A percentile compares a stretch with the other conserved stretches of the same genome.
Conservation (phyloP, 2,888 invertebrate genomes). For the Acanthosoma haemorrhoidale region DNA sequence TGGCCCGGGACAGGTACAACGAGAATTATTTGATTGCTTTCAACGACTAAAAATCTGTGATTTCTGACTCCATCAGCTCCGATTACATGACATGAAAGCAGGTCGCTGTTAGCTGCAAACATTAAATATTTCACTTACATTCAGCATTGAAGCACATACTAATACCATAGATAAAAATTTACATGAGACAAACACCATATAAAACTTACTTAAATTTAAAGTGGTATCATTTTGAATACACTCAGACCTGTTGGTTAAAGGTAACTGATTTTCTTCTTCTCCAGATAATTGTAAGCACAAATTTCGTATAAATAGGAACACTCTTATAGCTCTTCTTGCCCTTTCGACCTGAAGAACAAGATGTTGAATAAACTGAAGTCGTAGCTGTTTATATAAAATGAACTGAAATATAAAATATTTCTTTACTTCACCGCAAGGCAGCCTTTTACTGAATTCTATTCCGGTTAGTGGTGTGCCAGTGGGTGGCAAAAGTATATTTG, state of each 20-base stretch:
- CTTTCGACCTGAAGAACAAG: conserved; percentile 63
- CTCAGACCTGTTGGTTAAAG: conserved; percentile 78
- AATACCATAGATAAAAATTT: neutral
- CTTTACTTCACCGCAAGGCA: conserved; percentile 90
- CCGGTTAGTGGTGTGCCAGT: conserved; percentile 94
- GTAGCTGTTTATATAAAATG: neutral
- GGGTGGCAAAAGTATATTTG: conserved; percentile 87
- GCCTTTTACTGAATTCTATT: conserved; percentile 84
- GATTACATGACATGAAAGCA: conserved; percentile 92
- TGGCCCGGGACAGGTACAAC: conserved; percentile 94
- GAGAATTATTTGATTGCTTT: conserved; percentile 87
- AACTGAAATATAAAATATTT: neutral
- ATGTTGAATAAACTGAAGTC: neutral
- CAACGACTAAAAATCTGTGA: conserved; percentile 92
- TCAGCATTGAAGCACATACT: conserved; percentile 13
- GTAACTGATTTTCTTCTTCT: conserved; percentile 79
- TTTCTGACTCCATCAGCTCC: conserved; percentile 84
- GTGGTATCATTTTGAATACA: conserved; percentile 91
- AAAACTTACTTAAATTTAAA: conserved; percentile 82
- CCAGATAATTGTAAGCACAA: conserved; percentile 72
- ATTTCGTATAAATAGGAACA: conserved; percentile 82
- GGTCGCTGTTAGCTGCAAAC: conserved; percentile 83
- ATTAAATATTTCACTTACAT: conserved; percentile 26
- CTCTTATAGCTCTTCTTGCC: conserved; percentile 82
- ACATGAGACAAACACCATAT: neutral